A percentile compares a stretch with the other conserved stretches of the same genome.
These are phyloP conservation scores for Lepidurus apus DNA, from an alignment of 1,140 invertebrate species.

Conservation along the genomic window DNA sequence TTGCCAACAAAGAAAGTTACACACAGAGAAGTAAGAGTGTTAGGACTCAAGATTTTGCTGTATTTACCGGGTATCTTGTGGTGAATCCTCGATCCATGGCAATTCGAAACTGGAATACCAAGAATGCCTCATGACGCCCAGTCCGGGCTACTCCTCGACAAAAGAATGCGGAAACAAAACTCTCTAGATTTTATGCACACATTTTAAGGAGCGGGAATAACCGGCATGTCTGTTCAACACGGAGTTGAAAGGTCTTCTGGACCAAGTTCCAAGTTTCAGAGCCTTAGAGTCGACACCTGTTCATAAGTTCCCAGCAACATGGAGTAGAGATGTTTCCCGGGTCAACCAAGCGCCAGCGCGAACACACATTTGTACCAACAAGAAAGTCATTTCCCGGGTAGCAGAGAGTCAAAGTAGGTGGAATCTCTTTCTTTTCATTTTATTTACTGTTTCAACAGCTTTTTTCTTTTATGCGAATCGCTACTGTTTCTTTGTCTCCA, in stretches of 20 bases:
- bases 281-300: constrained; percentile 7
- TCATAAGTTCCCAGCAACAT: background rate
- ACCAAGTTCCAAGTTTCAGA: background rate
- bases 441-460: background rate
- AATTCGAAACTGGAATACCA: background rate
- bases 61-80: background rate
- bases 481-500: background rate
- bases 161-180: background rate
- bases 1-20: too few relatives aligned
- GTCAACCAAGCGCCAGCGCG: background rate
- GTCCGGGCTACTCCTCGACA: too few relatives aligned
- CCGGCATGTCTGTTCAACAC: background rate
- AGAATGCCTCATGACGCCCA: background rate
- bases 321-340: background rate
- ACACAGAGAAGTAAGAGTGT: too few relatives aligned
- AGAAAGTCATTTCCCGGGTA: background rate
- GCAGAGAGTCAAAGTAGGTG: background rate
- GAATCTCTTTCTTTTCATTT: background rate
- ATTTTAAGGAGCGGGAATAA: background rate
- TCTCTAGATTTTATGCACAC: background rate
- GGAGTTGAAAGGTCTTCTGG: background rate
- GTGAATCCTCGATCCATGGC: background rate
- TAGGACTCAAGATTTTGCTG: background rate
- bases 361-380: background rate
- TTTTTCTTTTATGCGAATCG: background rate